A percentile compares a stretch with the other conserved stretches of the same genome.
Evolutionary conservation across 2,797 vertebrate genomes (phyloP).

Genomic region (Cynopterus sphinx): DNA sequence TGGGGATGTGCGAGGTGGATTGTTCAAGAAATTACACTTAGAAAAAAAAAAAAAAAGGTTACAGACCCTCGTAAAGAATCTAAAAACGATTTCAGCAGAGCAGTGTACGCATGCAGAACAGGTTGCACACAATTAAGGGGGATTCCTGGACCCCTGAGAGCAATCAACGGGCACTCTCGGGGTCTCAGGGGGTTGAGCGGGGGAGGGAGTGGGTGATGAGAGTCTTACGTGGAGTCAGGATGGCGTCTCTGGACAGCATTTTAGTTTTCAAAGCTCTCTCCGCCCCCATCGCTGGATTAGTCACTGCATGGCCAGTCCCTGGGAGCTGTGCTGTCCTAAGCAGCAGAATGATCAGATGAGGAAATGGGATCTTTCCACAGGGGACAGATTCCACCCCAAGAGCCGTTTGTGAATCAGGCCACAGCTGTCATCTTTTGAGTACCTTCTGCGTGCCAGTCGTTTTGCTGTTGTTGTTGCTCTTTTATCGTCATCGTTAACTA

Average conservation of each 20-base stretch:
- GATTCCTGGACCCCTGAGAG: fast-evolving
- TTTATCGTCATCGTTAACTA: background rate
- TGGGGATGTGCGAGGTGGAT: background rate
- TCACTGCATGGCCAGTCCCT: fast-evolving
- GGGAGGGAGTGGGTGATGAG: fast-evolving
- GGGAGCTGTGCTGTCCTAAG: too few species aligned
- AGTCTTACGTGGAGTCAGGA: background rate
- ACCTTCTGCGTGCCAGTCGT: too few species aligned
- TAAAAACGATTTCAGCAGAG: background rate
- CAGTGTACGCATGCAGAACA: background rate
- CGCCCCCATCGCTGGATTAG: background rate
- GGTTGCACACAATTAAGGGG: background rate
- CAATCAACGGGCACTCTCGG: too few species aligned
- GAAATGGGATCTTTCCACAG: background rate
- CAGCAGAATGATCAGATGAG: background rate
- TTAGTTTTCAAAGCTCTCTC: background rate
- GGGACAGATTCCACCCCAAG: background rate
- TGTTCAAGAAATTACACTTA: background rate
- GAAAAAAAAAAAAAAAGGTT: background rate
- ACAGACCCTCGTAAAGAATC: background rate
- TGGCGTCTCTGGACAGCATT: background rate
- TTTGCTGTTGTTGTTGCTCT: background rate
- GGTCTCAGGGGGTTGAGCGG: background rate
- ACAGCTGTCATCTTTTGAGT: background rate
- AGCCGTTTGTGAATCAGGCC: background rate